phyloP scores from a whole-genome alignment of 2,888 invertebrate genomes.

The Gymnosoma rotundatum region DNA sequence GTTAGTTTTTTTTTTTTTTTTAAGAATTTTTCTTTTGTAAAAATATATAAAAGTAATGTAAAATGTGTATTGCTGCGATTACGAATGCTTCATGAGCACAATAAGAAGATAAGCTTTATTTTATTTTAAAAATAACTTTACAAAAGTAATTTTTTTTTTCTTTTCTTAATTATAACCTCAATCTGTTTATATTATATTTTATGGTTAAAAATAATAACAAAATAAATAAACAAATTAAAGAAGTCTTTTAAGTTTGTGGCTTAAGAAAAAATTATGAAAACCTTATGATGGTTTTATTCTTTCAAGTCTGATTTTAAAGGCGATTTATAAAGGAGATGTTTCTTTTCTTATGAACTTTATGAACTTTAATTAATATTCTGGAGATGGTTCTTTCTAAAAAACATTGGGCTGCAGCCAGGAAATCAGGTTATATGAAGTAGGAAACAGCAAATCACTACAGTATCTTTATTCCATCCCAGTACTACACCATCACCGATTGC shows the following conservation, averaged over 20 bases:
- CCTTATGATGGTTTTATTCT: not conserved
- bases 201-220: conserved; percentile 29
- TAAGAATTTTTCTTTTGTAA: conserved; percentile 52
- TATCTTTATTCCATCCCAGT: too few species aligned
- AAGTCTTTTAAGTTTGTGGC: conserved; percentile 50
- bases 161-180: conserved; percentile 63
- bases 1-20: conserved; percentile 13
- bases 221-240: conserved; percentile 61
- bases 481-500: too few species aligned
- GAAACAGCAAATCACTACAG: too few species aligned
- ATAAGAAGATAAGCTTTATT: conserved; percentile 64
- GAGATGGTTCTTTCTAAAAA: too few species aligned
- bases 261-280: conserved; percentile 2
- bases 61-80: conserved; percentile 8
- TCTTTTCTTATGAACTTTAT: not conserved
- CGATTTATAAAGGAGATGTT: not conserved
- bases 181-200: conserved; percentile 32
- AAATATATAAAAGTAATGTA: conserved; percentile 49
- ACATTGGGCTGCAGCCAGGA: too few species aligned
- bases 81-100: conserved; percentile 18
- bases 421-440: too few species aligned
- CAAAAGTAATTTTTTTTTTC: conserved; percentile 1
- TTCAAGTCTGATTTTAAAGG: too few species aligned
- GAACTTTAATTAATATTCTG: too few species aligned
- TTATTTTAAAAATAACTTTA: conserved; percentile 57